These are phyloP conservation scores for Anser cygnoides DNA, from an alignment of 2,113 vertebrate genomes.

Conservation along the genomic window DNA sequence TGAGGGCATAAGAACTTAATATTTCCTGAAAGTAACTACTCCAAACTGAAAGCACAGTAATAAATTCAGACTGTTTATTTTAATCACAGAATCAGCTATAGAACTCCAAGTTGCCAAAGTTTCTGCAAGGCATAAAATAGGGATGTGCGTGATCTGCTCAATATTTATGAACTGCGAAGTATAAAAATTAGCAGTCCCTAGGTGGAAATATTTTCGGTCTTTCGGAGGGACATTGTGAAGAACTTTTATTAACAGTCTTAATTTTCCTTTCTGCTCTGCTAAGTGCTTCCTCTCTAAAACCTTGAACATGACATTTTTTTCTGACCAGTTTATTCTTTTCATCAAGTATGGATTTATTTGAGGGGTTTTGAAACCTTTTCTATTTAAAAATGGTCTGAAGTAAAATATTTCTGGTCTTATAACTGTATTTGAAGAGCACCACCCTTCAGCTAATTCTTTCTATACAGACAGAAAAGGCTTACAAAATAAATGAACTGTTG, in stretches of 20 bases:
- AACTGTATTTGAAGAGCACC: background rate
- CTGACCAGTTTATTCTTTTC: background rate
- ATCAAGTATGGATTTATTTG: background rate
- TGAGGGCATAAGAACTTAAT: slow-evolving; percentile 23
- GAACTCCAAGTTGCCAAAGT: slow-evolving; percentile 19
- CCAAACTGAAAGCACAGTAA: background rate
- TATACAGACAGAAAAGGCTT: background rate
- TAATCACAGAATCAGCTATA: slow-evolving; percentile 11
- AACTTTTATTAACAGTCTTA: slow-evolving; percentile 37
- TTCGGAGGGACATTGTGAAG: background rate
- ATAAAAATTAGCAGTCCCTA: slow-evolving; percentile 3
- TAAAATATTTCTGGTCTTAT: background rate
- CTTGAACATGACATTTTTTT: background rate
- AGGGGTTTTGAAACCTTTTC: background rate
- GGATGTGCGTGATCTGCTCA: background rate
- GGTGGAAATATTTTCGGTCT: background rate
- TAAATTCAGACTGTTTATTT: slow-evolving; percentile 41
- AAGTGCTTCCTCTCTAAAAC: background rate
- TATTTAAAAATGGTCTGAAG: background rate
- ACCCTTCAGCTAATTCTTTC: background rate
- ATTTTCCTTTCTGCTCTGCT: slow-evolving; percentile 9
- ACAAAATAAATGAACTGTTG: background rate
- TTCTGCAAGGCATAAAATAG: slow-evolving; percentile 10
- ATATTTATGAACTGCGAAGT: slow-evolving; percentile 42
- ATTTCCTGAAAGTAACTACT: slow-evolving; percentile 26